These are phyloP conservation scores for Amblyornis subalaris DNA, from an alignment of 2,113 vertebrate genomes.

Conservation along the genomic window DNA sequence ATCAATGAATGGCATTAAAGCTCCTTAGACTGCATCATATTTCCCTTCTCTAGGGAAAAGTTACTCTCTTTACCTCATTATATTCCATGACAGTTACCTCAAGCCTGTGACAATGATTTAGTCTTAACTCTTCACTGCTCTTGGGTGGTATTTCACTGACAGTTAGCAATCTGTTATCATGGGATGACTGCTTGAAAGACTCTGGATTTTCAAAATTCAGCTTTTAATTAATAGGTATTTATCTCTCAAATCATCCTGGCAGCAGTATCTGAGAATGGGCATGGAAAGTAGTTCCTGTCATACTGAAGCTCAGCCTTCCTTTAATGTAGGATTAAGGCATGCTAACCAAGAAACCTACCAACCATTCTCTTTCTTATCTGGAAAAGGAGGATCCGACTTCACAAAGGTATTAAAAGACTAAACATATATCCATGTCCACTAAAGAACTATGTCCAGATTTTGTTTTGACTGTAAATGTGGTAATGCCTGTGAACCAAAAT, in stretches of 20 bases:
- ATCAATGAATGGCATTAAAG: not conserved
- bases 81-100: not conserved
- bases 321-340: not conserved
- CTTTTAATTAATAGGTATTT: not conserved
- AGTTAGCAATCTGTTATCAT: not conserved
- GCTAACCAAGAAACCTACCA: not conserved
- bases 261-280: not conserved
- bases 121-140: not conserved
- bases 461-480: not conserved
- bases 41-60: not conserved
- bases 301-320: not conserved
- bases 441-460: not conserved
- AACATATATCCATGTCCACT: not conserved
- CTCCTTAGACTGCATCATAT: not conserved
- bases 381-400: not conserved
- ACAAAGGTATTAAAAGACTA: not conserved
- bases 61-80: not conserved
- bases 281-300: not conserved
- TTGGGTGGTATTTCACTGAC: not conserved
- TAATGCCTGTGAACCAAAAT: not conserved
- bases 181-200: not conserved
- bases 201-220: not conserved
- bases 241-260: not conserved
- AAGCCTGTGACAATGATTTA: not conserved
- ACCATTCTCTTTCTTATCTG: not conserved